Base-by-base conservation (phyloP, 2,888 invertebrate genomes). In the Hydriomena furcata region DNA sequence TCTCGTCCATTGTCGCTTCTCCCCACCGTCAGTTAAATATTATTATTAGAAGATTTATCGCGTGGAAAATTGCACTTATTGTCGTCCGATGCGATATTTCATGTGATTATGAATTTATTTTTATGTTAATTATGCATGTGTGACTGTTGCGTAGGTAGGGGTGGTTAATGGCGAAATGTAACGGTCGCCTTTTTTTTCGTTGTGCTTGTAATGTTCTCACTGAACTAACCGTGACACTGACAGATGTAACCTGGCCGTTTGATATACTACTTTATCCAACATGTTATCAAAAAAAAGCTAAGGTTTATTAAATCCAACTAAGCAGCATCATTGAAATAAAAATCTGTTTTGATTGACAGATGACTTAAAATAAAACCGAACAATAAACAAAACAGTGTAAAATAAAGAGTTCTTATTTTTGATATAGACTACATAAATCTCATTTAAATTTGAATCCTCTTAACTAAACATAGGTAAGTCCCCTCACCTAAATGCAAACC, bases 21-120 rank as follows among this genome's bases (percentile, higher is more conserved):
- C 55, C 63, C 69, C 60, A 67, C 77, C 67, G 73, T 60, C 66
- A 66, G 70, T 79, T 76, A 82, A 85, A 81, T 87, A 88, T 87
- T 88, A 87, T 89, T 88, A 87, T 89, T 86, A 79, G 60, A 72
- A 79, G 86, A 88, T 88, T 88, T 88, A 90, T 88, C 84, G 87
- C 85, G 79, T 73, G 84, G 88, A 90, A 90, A 90, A 90, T 90
- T 89, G 82, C 79, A 87, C 75, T 79, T 79, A 87, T 89, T 89
- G 88, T 88, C 73, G 76, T 76, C 60, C 68, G 68, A 68, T 73
- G 75, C 68, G 65, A 84, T 87, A 85, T 84, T 81, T 84, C 82
- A 84, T 80, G 71, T 80, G 79, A 83, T 85, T 85, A 84, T 86
- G 86, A 84, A 84, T 84, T 75, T 84, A 82, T 85, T 86, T 84